phyloP scores from a whole-genome alignment of 2,888 invertebrate species.

The Hirtodrosophila histrioides region DNA sequence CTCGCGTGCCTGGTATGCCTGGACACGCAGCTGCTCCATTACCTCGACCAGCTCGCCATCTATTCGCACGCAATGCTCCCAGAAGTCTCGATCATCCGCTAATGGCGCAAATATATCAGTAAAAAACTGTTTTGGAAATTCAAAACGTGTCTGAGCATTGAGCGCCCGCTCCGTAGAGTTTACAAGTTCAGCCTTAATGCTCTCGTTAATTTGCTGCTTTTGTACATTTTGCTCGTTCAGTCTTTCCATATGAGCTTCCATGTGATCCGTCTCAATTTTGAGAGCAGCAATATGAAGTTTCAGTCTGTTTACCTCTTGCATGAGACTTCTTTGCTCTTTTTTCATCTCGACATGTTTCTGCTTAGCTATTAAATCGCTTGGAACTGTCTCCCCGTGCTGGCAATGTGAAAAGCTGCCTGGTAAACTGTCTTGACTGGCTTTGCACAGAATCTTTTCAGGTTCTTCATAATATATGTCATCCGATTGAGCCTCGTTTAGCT shows the following conservation, averaged over 20 bases:
- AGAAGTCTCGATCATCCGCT: conserved; percentile 36
- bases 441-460: no score
- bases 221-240: conserved; percentile 1
- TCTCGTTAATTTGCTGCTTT: conserved; percentile 9
- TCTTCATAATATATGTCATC: no score
- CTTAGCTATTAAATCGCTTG: background rate
- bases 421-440: no score
- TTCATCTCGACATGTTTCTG: conserved; percentile 17
- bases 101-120: conserved; percentile 41
- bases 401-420: no score
- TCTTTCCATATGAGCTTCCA: conserved; percentile 5
- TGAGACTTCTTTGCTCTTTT: conserved; percentile 11
- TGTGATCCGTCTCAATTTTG: conserved; percentile 33
- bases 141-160: conserved; percentile 6
- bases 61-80: conserved; percentile 16
- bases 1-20: conserved; percentile 10
- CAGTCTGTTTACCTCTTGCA: conserved; percentile 19
- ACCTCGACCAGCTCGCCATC: conserved; percentile 39
- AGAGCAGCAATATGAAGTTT: conserved; percentile 43
- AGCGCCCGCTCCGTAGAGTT: conserved; percentile 25
- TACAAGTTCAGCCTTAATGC: conserved; percentile 38
- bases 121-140: conserved; percentile 52
- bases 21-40: conserved; percentile 19
- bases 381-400: background rate
- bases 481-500: no score